phyloP scores from a whole-genome alignment of 1,140 invertebrate genomes.

The Uloborus diversus region DNA sequence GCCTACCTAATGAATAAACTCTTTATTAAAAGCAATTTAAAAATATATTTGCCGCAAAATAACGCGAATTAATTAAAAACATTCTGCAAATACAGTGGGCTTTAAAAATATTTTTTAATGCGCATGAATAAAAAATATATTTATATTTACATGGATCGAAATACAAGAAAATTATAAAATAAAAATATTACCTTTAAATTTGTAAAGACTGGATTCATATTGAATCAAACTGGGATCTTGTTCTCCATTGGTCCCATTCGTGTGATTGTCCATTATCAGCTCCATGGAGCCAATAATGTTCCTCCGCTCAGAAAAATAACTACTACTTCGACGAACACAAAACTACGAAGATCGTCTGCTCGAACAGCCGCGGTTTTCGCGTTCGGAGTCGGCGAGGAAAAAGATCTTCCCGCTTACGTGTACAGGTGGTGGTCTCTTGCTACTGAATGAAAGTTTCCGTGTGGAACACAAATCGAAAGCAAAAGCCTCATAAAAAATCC shows the following conservation, averaged over 20 bases:
- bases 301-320: not conserved
- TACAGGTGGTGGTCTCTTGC: conserved; percentile 28
- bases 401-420: conserved; percentile 18
- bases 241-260: conserved; percentile 24
- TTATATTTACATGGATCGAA: too few species aligned
- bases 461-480: conserved; percentile 3
- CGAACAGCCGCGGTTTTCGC: not conserved
- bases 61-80: too few species aligned
- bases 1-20: too few species aligned
- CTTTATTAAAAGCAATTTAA: too few species aligned
- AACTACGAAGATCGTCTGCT: not conserved
- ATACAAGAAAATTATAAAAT: too few species aligned
- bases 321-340: not conserved
- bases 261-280: conserved; percentile 51
- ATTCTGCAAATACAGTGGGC: too few species aligned
- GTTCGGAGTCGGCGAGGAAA: not conserved
- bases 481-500: conserved; percentile 14
- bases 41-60: too few species aligned
- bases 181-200: conserved; percentile 57
- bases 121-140: too few species aligned
- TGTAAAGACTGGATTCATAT: conserved; percentile 54
- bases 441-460: conserved; percentile 10
- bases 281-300: conserved; percentile 33
- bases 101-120: too few species aligned
- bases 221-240: conserved; percentile 57